A percentile compares a stretch with the other conserved stretches of the same genome.
These are phyloP conservation scores for Pachyramphus minor DNA, from an alignment of 2,113 vertebrate genomes.

Conservation along the genomic window DNA sequence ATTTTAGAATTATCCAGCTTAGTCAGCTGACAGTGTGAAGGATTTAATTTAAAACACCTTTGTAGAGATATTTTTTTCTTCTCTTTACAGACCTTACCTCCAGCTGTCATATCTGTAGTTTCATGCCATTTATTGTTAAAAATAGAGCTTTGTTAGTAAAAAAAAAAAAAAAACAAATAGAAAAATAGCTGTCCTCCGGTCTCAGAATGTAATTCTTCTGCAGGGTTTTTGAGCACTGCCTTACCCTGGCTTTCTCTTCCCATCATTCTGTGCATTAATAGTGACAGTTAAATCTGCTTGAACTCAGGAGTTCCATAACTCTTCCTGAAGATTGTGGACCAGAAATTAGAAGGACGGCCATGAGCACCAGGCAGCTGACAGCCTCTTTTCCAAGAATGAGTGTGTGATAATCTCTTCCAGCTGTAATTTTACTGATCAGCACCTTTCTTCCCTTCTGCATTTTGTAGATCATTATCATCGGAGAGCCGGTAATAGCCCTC, in stretches of 20 bases:
- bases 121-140: background rate
- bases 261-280: background rate
- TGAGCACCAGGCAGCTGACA: background rate
- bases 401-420: background rate
- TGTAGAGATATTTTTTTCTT: background rate
- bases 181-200: background rate
- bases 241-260: background rate
- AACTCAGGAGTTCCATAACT: background rate
- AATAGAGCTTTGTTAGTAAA: background rate
- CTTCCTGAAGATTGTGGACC: background rate
- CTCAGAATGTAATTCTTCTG: background rate
- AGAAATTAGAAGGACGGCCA: background rate
- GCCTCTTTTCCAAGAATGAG: background rate
- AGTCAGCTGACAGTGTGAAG: background rate
- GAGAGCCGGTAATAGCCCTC: background rate
- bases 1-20: background rate
- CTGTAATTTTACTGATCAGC: background rate
- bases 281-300: background rate
- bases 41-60: background rate
- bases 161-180: background rate
- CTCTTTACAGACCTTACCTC: background rate
- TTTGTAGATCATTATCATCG: background rate
- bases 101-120: background rate
- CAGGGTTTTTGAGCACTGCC: background rate
- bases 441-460: background rate